Evolutionary conservation across 1,140 invertebrate species (phyloP), one percentile per base, ranked within the genome.

Genomic region (Pararge aegeria): DNA sequence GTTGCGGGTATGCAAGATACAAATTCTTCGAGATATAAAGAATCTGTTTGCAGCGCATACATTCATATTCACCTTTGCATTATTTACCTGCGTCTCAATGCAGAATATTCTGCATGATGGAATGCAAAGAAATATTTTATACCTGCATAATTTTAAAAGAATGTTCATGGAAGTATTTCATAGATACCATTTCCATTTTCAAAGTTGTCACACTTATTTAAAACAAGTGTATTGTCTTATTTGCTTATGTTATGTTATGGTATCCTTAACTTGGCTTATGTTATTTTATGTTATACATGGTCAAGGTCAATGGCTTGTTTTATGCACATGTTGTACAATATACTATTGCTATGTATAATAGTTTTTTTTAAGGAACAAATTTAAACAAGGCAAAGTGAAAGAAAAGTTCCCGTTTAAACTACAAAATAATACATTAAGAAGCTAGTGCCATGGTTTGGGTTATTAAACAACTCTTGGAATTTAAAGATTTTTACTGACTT

Each of bases 1-100:
- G 79, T 70, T 65, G 55, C 56, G 76, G 74, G 61, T 66, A 75
- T 69, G 75, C 75, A 69, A 77, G 75, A 78, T 78, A 83, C 76
- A 83, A 82, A 80, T 80, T 75, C 73, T 78, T 51, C 37, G 76
- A 70, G 78, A 83, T 65, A 64, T 70, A 50, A 73, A 52, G 67
- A 80, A 84, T 87, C 76, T 80, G 78, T 78, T 72, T 59, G 40
- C 69, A 67, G 48, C 61, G 60, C 55, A 82, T 74, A 79, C 73
- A 67, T 78, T 76, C 71, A 76, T 83, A 76, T 72, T 83, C 78
- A 81, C 73, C 77, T 84, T 68, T 74, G 60, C 64, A 66, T 82
- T 83, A 83, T 80, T 82, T 82, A 78, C 80, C 78, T 61, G 64
- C 70, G 59, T 74, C 73, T 80, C 68, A 71, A 74, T 66, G 75